A percentile compares a stretch with the other conserved stretches of the same genome.
Conservation (phyloP, 64 coral and sea anemone genomes). For the Dendrophyllia cribrosa region DNA sequence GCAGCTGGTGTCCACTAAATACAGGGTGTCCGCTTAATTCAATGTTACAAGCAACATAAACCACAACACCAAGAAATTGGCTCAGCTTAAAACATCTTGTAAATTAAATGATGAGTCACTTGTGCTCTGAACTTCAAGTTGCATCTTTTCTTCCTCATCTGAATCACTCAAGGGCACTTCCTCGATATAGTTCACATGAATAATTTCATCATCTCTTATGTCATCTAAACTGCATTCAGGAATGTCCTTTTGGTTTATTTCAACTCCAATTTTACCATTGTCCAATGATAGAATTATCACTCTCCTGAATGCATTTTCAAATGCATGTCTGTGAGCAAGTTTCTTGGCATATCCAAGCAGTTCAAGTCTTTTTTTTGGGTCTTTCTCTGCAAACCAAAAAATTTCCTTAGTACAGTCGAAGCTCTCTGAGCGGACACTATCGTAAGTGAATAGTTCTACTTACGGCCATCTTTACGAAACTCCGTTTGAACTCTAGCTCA, state of each 20-base stretch:
- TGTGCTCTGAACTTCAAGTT: background rate
- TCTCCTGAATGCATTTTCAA: slow-evolving; percentile 92
- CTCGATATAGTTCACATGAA: slow-evolving; percentile 70
- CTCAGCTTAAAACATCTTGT: no score
- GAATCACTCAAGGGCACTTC: slow-evolving; percentile 42
- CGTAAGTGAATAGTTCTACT: background rate
- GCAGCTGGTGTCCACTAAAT: no score
- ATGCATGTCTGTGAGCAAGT: slow-evolving; percentile 86
- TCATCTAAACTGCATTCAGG: slow-evolving; percentile 36
- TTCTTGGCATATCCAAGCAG: slow-evolving; percentile 87
- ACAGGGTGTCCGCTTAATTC: no score
- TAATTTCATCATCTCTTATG: slow-evolving; percentile 33
- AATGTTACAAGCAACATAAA: no score
- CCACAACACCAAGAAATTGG: no score
- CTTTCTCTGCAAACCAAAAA: slow-evolving; percentile 64
- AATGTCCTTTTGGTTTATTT: slow-evolving; percentile 76
- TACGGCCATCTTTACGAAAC: no score
- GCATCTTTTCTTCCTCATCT: background rate
- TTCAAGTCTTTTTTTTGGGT: slow-evolving; percentile 58
- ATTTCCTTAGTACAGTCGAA: no score
- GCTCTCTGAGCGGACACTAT: background rate
- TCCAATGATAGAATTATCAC: slow-evolving; percentile 73
- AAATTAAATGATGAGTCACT: background rate
- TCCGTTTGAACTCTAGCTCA: no score
- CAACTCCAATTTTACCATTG: slow-evolving; percentile 83